Conservation (phyloP, 2,888 invertebrate genomes). For the Synergus umbraculus region DNA sequence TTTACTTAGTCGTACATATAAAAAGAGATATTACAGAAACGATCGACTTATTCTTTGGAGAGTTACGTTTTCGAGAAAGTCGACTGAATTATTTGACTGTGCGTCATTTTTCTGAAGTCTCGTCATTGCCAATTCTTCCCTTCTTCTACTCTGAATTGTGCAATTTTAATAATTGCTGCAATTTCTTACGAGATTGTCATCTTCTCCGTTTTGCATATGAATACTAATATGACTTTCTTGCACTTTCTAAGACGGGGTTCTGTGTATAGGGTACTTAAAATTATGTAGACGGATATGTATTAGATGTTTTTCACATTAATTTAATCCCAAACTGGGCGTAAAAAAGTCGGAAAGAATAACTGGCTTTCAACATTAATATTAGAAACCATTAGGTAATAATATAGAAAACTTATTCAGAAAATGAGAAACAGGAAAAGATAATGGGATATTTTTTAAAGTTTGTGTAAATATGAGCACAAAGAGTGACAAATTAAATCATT, state of each 20-base stretch:
- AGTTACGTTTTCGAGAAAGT: conserved; percentile 51
- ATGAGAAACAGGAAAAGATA: background rate
- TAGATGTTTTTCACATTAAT: background rate
- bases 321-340: background rate
- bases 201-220: background rate
- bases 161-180: conserved; percentile 57
- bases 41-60: conserved; percentile 27
- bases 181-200: conserved; percentile 53
- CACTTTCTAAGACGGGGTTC: background rate
- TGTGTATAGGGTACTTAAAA: background rate
- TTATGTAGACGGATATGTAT: background rate
- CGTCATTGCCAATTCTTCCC: conserved; percentile 51
- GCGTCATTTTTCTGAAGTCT: conserved; percentile 49
- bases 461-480: background rate
- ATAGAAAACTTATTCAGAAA: too few relatives aligned
- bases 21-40: conserved; percentile 3
- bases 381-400: too few relatives aligned
- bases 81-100: conserved; percentile 44
- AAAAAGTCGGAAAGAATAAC: too few relatives aligned
- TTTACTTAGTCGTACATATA: background rate
- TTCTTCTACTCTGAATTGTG: conserved; percentile 49
- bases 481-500: background rate
- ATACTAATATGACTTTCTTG: background rate
- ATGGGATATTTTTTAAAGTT: background rate
- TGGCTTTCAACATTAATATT: too few relatives aligned